Base-by-base conservation (phyloP, 2,888 invertebrate genomes). In the Chrysomela aeneicollis region DNA sequence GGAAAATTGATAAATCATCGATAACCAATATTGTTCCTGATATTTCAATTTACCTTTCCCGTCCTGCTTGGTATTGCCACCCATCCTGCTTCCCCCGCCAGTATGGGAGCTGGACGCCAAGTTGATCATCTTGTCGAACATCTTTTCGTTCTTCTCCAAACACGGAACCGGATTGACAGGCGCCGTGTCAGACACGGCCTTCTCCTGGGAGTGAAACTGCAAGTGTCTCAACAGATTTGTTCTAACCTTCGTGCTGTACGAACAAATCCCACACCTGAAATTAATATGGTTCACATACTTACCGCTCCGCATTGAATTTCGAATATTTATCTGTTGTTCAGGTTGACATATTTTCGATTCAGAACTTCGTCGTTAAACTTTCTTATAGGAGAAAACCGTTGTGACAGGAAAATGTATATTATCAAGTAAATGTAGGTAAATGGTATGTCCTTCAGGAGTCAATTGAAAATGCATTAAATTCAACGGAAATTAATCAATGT, bases 61-160 rank as follows among this genome's bases (percentile, higher is more conserved):
- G 37, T 73, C 68, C 72, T 71, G 15, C 47, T 73, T 66, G 17
- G 46, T 46, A 32, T 69, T 66, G 21, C 61, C 73, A 8, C 83
- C 81, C 84, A 84, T 85, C 46, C 84, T 77, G 1, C 82, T 77
- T 35, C 57, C 26, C 15, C 77, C 78, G 35, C 81, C 62, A n/a
- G 64, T 58, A 60, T 73, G 69, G 77, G 82, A 92, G 71, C 90
- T 92, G n/a, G 90, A 89, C 0, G 94, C 93, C 17, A 93, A 85
- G 79, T 94, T 94, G 0, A 90, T 86, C 94, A 94, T 94, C 79
- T 90, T 92, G 79, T 94, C 93, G 76, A 93, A 94, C 86, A 93
- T 92, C 71, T 87, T 88, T 77, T 93, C 92, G 70, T 90, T 90
- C 46, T 89, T 88, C 71, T 91, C 90, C 37, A 93, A 83, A 77